A percentile compares a stretch with the other conserved stretches of the same genome.
Conservation (phyloP, 2,888 invertebrate genomes). For the Agrochola lota region DNA sequence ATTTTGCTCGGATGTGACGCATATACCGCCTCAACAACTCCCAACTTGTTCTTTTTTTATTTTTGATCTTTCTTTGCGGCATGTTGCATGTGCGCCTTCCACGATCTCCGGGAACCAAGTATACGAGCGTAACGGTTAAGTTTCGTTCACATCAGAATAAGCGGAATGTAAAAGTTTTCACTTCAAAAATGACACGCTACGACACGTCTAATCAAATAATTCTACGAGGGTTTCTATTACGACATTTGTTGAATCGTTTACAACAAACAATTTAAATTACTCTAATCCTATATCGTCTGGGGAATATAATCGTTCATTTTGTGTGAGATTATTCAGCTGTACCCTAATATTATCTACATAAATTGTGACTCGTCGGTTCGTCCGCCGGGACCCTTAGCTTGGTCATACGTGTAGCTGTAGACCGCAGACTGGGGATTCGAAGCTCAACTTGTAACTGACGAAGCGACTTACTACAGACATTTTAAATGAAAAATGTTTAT, state of each 20-base stretch:
- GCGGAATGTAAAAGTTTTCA: not conserved
- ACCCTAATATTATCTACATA: conserved; percentile 66
- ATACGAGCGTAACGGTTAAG: not conserved
- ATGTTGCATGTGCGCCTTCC: too few relatives aligned
- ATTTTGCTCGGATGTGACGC: too few relatives aligned
- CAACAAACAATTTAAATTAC: conserved; percentile 52
- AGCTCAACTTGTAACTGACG: conserved; percentile 52
- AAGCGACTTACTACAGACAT: conserved; percentile 25
- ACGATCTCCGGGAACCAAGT: too few relatives aligned
- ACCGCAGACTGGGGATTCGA: conserved; percentile 56
- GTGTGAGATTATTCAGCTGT: conserved; percentile 65
- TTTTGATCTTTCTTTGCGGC: too few relatives aligned
- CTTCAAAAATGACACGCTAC: not conserved
- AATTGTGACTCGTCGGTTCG: conserved; percentile 61
- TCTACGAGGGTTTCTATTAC: conserved; percentile 38
- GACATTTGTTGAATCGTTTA: conserved; percentile 55
- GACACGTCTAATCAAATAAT: conserved; percentile 37
- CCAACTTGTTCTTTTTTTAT: too few relatives aligned
- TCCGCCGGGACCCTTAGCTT: conserved; percentile 58
- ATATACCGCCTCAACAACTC: too few relatives aligned
- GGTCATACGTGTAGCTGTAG: conserved; percentile 56
- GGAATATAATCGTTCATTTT: conserved; percentile 59
- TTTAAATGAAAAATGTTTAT: conserved; percentile 29
- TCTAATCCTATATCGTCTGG: conserved; percentile 53
- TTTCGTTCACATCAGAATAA: not conserved